Conservation (phyloP, 2,113 vertebrate genomes). For the Thermophis baileyi region DNA sequence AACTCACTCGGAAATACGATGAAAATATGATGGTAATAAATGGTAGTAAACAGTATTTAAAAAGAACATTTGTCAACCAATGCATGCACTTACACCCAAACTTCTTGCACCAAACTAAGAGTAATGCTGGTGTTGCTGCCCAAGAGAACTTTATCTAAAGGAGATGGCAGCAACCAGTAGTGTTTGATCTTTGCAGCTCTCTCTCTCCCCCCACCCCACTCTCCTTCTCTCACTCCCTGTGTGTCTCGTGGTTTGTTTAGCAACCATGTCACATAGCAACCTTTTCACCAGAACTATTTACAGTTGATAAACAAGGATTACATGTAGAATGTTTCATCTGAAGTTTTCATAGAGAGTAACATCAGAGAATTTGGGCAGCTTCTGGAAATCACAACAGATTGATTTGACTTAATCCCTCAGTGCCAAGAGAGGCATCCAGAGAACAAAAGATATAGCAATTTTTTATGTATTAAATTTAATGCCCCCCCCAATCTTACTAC, state of each 20-base stretch:
- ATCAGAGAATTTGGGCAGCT: not conserved
- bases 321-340: not conserved
- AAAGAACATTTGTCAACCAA: not conserved
- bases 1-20: not conserved
- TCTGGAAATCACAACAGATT: not conserved
- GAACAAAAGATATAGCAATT: not conserved
- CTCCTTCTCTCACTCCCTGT: not conserved
- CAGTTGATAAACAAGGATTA: not conserved
- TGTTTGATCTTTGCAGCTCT: not conserved
- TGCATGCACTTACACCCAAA: not conserved
- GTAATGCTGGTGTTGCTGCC: not conserved
- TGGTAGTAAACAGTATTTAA: not conserved
- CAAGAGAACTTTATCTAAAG: not conserved
- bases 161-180: not conserved
- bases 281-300: not conserved
- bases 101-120: not conserved
- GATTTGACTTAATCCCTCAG: not conserved
- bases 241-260: not conserved
- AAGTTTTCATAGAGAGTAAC: not conserved
- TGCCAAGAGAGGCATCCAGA: not conserved
- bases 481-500: not conserved
- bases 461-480: not conserved
- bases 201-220: accelerated
- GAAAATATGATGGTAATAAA: not conserved
- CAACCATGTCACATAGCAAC: not conserved